phyloP scores from a whole-genome alignment of 1,140 invertebrate species.

The Dinoponera quadriceps region DNA sequence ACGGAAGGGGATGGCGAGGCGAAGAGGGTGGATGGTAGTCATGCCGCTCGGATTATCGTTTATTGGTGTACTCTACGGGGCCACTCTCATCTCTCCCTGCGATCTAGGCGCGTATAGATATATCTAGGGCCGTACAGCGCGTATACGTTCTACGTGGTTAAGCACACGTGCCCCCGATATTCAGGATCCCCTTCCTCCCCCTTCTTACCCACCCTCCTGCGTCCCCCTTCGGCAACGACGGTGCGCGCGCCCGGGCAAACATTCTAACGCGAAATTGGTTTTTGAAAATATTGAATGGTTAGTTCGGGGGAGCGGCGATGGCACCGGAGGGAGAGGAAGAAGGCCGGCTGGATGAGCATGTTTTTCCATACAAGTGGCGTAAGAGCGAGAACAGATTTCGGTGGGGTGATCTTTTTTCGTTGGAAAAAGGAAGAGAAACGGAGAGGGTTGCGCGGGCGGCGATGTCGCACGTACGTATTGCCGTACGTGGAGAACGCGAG shows the following conservation, averaged over 20 bases:
- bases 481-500: constrained; percentile 44
- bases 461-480: constrained; percentile 59
- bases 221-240: constrained; percentile 50
- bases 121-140: constrained; percentile 56
- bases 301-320: not conserved
- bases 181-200: constrained; percentile 7
- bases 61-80: constrained; percentile 66
- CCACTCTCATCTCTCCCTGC: constrained; percentile 51
- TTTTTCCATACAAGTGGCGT: constrained; percentile 50
- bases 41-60: constrained; percentile 71
- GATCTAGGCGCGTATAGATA: constrained; percentile 57
- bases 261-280: constrained; percentile 77
- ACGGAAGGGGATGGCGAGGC: not conserved
- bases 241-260: constrained; percentile 67
- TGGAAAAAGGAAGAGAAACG: not conserved
- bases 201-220: not conserved
- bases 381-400: constrained; percentile 56
- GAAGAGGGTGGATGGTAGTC: constrained; percentile 40
- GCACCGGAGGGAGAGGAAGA: not conserved
- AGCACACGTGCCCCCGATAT: constrained; percentile 76
- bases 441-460: not conserved
- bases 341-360: constrained; percentile 30
- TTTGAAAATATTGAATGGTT: constrained; percentile 77
- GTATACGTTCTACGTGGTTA: constrained; percentile 74
- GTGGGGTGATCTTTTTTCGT: constrained; percentile 30